Evolutionary conservation across 2,797 vertebrate species (phyloP).

Genomic region (Meda fulgida): DNA sequence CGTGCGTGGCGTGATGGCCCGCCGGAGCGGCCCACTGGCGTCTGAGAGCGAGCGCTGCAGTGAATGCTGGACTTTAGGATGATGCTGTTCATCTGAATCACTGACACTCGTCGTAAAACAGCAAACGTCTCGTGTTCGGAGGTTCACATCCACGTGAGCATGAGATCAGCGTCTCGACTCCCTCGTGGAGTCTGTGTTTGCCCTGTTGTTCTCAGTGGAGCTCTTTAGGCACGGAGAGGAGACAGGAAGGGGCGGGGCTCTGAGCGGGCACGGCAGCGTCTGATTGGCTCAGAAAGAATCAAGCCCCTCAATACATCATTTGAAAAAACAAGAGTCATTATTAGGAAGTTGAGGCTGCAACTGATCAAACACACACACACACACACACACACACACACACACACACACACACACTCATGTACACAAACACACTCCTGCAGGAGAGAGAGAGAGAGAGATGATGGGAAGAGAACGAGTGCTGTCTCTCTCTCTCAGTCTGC

Average conservation of each 20-base stretch:
- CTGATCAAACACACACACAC: conserved; percentile 37
- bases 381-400: conserved; percentile 40
- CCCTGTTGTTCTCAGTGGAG: conserved; percentile 50
- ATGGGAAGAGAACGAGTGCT: background rate
- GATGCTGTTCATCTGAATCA: background rate
- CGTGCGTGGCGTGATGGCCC: too few species aligned
- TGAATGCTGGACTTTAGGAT: background rate
- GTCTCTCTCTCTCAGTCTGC: conserved; percentile 29
- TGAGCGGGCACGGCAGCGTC: conserved; percentile 53
- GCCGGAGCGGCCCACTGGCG: background rate
- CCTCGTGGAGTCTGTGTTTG: conserved; percentile 5
- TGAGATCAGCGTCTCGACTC: conserved; percentile 27
- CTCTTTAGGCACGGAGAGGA: conserved; percentile 63
- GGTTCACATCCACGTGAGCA: background rate
- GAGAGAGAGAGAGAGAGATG: conserved; percentile 49
- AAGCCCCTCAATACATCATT: conserved; percentile 52
- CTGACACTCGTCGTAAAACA: background rate
- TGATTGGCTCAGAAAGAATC: conserved; percentile 59
- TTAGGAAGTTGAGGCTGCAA: conserved; percentile 58
- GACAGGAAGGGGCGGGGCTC: conserved; percentile 51
- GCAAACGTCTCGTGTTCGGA: too few species aligned
- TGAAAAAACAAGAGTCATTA: conserved; percentile 59
- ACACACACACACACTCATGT: conserved; percentile 25
- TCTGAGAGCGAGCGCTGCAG: background rate
- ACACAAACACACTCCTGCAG: conserved; percentile 41